Percentiles rank a stretch among this genome's conserved stretches.
Evolutionary conservation across 2,113 vertebrate species (phyloP).

Genomic region (Forbesichthys papilliferus): DNA sequence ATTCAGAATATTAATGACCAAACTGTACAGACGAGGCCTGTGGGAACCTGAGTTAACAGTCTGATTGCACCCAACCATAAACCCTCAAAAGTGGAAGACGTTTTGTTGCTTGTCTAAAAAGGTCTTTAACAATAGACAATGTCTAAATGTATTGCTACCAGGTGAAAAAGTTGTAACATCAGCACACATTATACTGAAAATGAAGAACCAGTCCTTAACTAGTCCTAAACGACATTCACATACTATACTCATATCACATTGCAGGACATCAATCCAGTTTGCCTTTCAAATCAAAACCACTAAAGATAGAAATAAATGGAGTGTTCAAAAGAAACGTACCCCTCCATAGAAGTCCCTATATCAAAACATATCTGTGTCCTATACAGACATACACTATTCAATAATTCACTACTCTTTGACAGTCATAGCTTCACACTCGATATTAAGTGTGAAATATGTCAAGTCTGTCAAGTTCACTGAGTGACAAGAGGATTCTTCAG

Average conservation of each 20-base stretch:
- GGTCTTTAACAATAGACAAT: neutral
- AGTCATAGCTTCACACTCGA: conserved; percentile 11
- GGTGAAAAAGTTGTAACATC: neutral
- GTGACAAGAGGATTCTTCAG: conserved; percentile 10
- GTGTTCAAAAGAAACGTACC: neutral
- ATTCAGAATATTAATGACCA: conserved; percentile 13
- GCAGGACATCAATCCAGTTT: too few relatives aligned
- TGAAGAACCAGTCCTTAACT: too few relatives aligned
- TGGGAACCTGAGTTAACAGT: conserved; percentile 24
- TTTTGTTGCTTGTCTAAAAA: neutral
- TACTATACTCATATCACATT: too few relatives aligned
- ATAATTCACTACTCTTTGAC: conserved; percentile 44
- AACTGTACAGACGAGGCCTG: conserved; percentile 22
- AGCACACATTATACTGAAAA: too few relatives aligned
- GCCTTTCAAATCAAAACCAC: too few relatives aligned
- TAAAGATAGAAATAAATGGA: neutral
- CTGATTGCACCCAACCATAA: conserved; percentile 25
- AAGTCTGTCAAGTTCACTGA: conserved; percentile 25
- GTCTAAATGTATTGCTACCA: neutral
- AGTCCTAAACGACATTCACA: too few relatives aligned
- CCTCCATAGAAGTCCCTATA: conserved; percentile 13
- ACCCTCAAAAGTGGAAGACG: neutral
- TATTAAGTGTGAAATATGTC: conserved; percentile 44
- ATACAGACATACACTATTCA: conserved; percentile 23
- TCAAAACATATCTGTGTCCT: conserved; percentile 33